Conservation (phyloP, 2,113 vertebrate genomes). For the Saguinus imperator region DNA sequence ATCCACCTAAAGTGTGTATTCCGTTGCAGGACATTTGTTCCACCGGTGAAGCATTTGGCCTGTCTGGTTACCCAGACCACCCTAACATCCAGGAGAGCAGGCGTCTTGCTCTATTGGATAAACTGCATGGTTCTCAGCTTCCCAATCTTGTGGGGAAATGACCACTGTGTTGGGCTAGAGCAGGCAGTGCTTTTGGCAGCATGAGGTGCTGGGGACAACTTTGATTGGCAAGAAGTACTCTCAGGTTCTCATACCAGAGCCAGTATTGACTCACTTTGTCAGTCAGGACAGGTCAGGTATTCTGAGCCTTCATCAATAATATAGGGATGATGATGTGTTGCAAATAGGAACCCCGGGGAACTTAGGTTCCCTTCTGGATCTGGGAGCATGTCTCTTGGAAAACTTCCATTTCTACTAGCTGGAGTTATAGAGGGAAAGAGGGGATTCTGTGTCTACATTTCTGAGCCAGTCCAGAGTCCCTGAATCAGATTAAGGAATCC, state of each 20-base stretch:
- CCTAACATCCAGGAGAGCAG: not conserved
- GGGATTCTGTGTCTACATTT: not conserved
- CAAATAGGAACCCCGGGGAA: not conserved
- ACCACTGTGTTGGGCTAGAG: not conserved
- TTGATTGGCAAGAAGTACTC: not conserved
- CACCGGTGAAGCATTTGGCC: not conserved
- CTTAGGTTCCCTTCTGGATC: not conserved
- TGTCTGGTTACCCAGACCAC: accelerated
- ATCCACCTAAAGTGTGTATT: not conserved
- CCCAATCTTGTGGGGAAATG: not conserved
- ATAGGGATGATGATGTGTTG: not conserved
- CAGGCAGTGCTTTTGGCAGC: not conserved
- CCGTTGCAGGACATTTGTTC: not conserved
- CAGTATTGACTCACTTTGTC: not conserved
- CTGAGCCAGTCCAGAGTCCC: not conserved
- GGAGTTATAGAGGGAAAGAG: not conserved
- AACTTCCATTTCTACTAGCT: not conserved
- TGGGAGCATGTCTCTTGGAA: not conserved
- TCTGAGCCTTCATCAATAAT: not conserved
- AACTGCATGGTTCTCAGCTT: not conserved
- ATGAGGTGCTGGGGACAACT: not conserved
- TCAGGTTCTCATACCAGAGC: not conserved
- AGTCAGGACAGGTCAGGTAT: not conserved
- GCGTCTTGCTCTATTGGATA: not conserved
- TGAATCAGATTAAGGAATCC: not conserved